Evolutionary conservation across 2,797 vertebrate species (phyloP), one percentile per base, ranked within the genome.

Genomic region (Anguilla marmorata): DNA sequence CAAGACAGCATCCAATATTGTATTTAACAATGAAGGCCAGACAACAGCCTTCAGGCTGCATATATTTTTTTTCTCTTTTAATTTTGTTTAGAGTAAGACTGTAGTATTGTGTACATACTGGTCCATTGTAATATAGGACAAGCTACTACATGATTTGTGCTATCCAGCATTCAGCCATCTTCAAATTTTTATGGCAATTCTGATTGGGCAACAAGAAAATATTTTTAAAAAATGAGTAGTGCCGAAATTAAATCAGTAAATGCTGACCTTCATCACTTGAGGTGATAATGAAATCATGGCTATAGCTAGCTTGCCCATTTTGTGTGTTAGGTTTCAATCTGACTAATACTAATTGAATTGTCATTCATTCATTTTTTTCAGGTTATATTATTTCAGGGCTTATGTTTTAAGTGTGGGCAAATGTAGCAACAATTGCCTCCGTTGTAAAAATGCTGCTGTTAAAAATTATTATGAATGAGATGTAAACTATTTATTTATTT

Each of bases 271-370:
- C 90, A 89, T 91, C 90, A 90, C 87, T 85, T 76, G 89, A 86
- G 16, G 41, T 19, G 24, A 89, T 93, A 92, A 92, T 89, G 84
- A 88, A 88, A 92, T 92, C 89, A 86, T 63, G 87, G 89, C 88
- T 90, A 89, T 87, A 87, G 89, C 87, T 88, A 89, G 90, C 88
- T 85, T 72, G 87, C 88, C 86, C 85, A 33, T 79, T 85, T 87
- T 87, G 82, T 93, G 93, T 91, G 92, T 93, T 92, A 91, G 91
- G 89, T 93, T 93, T 92, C 92, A 92, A 88, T 91, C 91, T 88
- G 93, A 93, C 93, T 92, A 89, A 89, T 93, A 91, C 91, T 94
- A 94, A 93, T 92, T 89, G 85, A 90, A 92, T 94, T 92, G 90
- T 88, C 90, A 93, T 91, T 92, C 90, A 91, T 60, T 90, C 2